Percentiles rank a stretch among this genome's conserved stretches.
Conservation (phyloP, 2,888 invertebrate species). For the Trissonchulus latispiculum region DNA sequence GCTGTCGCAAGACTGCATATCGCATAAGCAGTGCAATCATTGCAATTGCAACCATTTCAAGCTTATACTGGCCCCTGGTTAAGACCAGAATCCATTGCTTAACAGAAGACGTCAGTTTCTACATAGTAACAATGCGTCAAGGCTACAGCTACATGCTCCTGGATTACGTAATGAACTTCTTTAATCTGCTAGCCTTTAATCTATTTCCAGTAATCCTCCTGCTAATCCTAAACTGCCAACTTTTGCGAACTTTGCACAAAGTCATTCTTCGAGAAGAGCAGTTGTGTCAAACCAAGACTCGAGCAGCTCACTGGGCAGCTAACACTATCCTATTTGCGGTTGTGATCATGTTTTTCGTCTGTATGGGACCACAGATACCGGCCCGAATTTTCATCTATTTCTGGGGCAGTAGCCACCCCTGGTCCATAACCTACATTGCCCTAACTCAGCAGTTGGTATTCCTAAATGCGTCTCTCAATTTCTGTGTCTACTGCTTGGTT, state of each 20-base stretch:
- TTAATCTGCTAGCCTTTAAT: constrained; percentile 38
- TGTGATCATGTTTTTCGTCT: constrained; percentile 38
- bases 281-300: constrained; percentile 2
- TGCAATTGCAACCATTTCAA: constrained; percentile 28
- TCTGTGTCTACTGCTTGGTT: constrained; percentile 41
- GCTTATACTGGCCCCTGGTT: constrained; percentile 41
- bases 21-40: constrained; percentile 24
- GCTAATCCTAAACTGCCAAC: constrained; percentile 33
- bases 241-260: constrained; percentile 36
- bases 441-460: constrained; percentile 40
- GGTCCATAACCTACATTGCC: constrained; percentile 37
- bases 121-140: constrained; percentile 33
- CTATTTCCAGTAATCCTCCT: constrained; percentile 37
- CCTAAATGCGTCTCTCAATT: constrained; percentile 41
- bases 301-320: constrained; percentile 26
- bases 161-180: constrained; percentile 37
- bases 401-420: constrained; percentile 36
- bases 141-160: constrained; percentile 29
- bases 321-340: constrained; percentile 43
- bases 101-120: constrained; percentile 31
- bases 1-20: constrained; percentile 27
- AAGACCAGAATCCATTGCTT: constrained; percentile 35
- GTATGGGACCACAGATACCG: constrained; percentile 41
- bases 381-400: constrained; percentile 38
- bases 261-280: constrained; percentile 35